Conservation (phyloP, 2,888 invertebrate species). For the Drosophila monieri region DNA sequence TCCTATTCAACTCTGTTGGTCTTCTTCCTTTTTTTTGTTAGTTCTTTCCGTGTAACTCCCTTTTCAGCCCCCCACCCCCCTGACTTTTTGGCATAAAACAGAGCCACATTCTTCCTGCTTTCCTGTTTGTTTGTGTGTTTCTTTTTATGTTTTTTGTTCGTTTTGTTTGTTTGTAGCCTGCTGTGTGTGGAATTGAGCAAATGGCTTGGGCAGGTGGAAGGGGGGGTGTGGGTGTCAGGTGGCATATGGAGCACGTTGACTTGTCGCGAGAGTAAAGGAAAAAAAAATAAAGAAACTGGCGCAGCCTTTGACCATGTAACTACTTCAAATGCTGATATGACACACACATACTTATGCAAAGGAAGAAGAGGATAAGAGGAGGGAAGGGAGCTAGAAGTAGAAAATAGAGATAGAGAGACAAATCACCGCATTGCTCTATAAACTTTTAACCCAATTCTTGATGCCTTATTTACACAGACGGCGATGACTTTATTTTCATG, state of each 20-base stretch:
- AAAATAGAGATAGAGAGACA: conserved; percentile 41
- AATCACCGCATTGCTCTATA: conserved; percentile 78
- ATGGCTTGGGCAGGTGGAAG: conserved; percentile 3
- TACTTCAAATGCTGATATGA: conserved; percentile 68
- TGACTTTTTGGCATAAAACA: conserved; percentile 1
- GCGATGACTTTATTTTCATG: conserved; percentile 63
- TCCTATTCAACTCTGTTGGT: neutral
- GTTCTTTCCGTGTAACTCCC: conserved; percentile 10
- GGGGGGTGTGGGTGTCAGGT: conserved; percentile 34
- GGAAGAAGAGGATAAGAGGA: neutral
- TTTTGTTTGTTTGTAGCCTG: conserved; percentile 6
- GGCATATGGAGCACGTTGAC: conserved; percentile 54
- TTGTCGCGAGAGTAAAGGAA: conserved; percentile 42
- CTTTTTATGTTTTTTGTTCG: conserved; percentile 1
- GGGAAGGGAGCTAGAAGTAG: conserved; percentile 7
- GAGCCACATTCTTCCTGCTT: conserved; percentile 40
- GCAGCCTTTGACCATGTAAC: conserved; percentile 74
- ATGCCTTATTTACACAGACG: conserved; percentile 78
- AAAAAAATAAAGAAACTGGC: conserved; percentile 46
- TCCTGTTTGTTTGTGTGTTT: conserved; percentile 8
- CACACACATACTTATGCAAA: conserved; percentile 22
- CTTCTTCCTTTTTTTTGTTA: neutral
- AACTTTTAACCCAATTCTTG: conserved; percentile 82
- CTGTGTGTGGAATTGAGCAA: neutral
- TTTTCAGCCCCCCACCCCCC: neutral